phyloP scores from a whole-genome alignment of 2,888 invertebrate genomes.

The Pelosia muscerda region DNA sequence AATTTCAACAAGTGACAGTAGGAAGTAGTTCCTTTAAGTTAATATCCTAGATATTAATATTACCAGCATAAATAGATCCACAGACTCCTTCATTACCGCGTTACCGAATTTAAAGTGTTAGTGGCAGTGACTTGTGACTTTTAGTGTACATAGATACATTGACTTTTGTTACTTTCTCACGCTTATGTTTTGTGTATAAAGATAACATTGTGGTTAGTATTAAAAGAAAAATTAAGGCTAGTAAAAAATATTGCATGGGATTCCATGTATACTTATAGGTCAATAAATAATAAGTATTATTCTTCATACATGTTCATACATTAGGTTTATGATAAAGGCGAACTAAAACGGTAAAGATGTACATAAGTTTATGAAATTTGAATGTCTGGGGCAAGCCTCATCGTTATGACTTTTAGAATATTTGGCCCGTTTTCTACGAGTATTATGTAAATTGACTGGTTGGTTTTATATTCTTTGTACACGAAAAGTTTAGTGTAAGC shows the following conservation, averaged over 20 bases:
- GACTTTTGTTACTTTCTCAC: too few species aligned
- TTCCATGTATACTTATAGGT: not conserved
- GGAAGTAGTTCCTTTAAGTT: not conserved
- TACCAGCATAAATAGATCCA: too few species aligned
- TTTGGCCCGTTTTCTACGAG: slow-evolving; percentile 16
- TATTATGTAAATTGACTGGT: slow-evolving; percentile 38
- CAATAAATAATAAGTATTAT: not conserved
- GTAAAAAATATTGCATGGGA: too few species aligned
- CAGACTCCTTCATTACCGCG: too few species aligned
- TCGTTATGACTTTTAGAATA: slow-evolving; percentile 30
- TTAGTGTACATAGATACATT: too few species aligned
- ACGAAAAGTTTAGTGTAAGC: slow-evolving; percentile 7
- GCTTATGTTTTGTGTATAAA: too few species aligned
- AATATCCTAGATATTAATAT: too few species aligned
- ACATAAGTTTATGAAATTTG: not conserved
- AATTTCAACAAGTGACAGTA: too few species aligned
- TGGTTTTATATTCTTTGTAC: slow-evolving; percentile 23
- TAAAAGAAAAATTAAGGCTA: too few species aligned
- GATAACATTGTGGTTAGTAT: too few species aligned
- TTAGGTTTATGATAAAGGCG: not conserved
- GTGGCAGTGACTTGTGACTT: too few species aligned
- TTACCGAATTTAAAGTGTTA: too few species aligned
- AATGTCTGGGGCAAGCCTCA: slow-evolving; percentile 11
- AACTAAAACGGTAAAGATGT: not conserved
- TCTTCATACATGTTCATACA: not conserved